Conservation (phyloP, 2,888 invertebrate species). For the Eremobia ochroleuca region DNA sequence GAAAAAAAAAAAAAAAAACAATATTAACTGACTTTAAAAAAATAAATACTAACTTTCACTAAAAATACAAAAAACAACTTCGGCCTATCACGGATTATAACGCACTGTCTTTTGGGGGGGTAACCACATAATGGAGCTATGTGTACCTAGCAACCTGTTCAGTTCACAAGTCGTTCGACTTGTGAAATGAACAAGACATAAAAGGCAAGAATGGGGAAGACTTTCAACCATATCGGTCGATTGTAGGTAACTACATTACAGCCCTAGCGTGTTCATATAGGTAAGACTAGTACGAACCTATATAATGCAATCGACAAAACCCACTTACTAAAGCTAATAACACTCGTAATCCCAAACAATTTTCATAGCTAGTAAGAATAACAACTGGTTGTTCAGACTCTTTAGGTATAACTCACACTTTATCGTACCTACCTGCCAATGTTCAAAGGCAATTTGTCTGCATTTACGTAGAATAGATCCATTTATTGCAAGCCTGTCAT, state of each 20-base stretch:
- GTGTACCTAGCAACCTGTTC: too few species aligned
- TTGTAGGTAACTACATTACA: neutral
- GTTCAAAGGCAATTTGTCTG: conserved; percentile 72
- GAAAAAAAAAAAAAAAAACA: too few species aligned
- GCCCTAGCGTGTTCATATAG: neutral
- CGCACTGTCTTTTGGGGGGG: too few species aligned
- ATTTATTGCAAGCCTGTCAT: conserved; percentile 76
- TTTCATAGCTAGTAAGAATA: conserved; percentile 57
- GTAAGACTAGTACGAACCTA: neutral
- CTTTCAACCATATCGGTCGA: neutral
- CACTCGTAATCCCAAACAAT: conserved; percentile 52
- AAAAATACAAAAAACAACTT: too few species aligned
- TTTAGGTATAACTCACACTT: conserved; percentile 51
- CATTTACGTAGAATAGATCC: conserved; percentile 76
- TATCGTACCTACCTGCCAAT: conserved; percentile 65
- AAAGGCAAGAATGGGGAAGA: conserved; percentile 8
- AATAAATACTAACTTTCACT: too few species aligned
- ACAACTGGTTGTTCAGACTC: conserved; percentile 47
- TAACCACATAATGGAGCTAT: too few species aligned
- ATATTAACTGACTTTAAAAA: too few species aligned
- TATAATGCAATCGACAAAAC: conserved; percentile 28
- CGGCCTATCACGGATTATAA: too few species aligned
- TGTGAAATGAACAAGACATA: conserved; percentile 21
- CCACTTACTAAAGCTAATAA: conserved; percentile 44
- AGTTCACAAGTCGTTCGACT: too few species aligned